Percentiles rank a stretch among this genome's conserved stretches.
phyloP scores from a whole-genome alignment of 2,888 invertebrate genomes.

The Eulithis prunata region DNA sequence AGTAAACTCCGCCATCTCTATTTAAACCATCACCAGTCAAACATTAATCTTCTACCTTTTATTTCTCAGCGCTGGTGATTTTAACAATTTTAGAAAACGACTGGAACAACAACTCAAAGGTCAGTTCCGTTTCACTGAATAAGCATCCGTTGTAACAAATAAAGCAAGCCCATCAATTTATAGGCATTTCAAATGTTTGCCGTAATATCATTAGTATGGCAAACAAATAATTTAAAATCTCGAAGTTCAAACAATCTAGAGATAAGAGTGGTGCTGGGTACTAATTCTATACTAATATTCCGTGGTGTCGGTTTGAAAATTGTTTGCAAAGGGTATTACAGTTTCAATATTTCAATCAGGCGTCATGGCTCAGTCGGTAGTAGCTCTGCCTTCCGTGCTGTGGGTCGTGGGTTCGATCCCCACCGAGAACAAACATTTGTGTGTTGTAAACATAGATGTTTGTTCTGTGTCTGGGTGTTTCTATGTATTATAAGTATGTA shows the following conservation, averaged over 20 bases:
- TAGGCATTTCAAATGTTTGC: not conserved
- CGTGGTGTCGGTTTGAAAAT: slow-evolving; percentile 32
- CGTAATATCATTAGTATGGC: not conserved
- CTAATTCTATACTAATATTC: too few relatives aligned
- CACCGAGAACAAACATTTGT: too few relatives aligned
- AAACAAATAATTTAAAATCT: slow-evolving; percentile 5
- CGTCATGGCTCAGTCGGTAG: too few relatives aligned
- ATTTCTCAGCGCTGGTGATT: slow-evolving; percentile 10
- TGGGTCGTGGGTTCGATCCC: too few relatives aligned
- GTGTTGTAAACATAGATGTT: too few relatives aligned
- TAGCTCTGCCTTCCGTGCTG: too few relatives aligned
- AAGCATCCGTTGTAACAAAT: slow-evolving; percentile 54
- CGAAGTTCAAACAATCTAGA: too few relatives aligned
- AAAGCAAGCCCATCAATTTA: slow-evolving; percentile 41
- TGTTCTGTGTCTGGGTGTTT: too few relatives aligned
- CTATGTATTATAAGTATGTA: too few relatives aligned
- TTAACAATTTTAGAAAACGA: slow-evolving; percentile 20
- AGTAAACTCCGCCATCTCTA: slow-evolving; percentile 9
- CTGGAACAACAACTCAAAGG: slow-evolving; percentile 25
- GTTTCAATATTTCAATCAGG: too few relatives aligned
- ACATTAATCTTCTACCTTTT: slow-evolving; percentile 8
- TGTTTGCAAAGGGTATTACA: not conserved
- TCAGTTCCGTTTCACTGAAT: slow-evolving; percentile 43
- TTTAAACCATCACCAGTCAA: slow-evolving; percentile 8
- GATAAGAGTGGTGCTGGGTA: not conserved